A percentile compares a stretch with the other conserved stretches of the same genome.
These are phyloP conservation scores for Baryphthengus martii DNA, from an alignment of 2,113 vertebrate species.

Conservation along the genomic window DNA sequence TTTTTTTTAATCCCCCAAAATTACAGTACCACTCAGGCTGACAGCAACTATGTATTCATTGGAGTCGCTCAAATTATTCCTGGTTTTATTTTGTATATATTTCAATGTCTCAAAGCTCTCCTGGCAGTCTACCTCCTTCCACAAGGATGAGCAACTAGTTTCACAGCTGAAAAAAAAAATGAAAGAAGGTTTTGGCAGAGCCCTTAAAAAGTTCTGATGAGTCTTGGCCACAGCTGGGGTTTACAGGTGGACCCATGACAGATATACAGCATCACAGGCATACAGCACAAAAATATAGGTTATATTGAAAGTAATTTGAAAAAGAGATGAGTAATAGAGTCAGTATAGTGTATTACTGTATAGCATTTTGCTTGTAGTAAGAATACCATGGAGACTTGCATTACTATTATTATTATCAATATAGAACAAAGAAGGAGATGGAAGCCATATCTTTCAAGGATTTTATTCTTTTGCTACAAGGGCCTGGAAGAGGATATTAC, in stretches of 20 bases:
- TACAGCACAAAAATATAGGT: background rate
- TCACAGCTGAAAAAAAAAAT: background rate
- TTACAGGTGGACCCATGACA: background rate
- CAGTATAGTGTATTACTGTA: background rate
- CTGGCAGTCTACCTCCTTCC: background rate
- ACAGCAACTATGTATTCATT: background rate
- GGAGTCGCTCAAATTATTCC: background rate
- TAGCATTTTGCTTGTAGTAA: background rate
- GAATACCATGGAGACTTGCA: background rate
- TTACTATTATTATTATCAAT: background rate
- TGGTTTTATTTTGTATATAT: background rate
- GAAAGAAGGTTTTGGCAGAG: background rate
- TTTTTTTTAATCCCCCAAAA: background rate
- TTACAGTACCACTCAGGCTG: background rate
- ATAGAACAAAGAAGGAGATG: background rate
- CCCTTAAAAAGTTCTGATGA: background rate
- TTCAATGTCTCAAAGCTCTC: background rate
- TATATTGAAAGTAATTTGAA: no score
- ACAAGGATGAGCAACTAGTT: background rate
- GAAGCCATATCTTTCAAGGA: background rate
- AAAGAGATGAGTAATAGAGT: no score
- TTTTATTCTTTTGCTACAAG: background rate
- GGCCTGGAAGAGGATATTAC: no score
- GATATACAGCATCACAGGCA: background rate
- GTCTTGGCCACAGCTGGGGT: background rate